phyloP scores from a whole-genome alignment of 2,113 vertebrate genomes.

The human (Homo sapiens) region DNA sequence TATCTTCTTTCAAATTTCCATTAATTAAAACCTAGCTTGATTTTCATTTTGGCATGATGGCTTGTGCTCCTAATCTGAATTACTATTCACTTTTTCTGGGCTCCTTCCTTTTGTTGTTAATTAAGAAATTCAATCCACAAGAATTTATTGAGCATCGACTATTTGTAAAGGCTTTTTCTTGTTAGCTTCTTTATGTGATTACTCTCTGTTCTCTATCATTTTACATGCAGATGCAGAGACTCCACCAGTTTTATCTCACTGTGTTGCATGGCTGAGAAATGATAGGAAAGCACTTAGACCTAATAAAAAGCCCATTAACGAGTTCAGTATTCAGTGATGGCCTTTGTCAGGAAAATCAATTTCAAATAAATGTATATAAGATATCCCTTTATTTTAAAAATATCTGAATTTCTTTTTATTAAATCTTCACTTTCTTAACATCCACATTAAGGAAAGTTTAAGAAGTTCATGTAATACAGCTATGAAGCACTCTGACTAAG shows the following conservation, averaged over 20 bases:
- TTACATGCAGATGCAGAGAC: not conserved
- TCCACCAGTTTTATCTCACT: not conserved
- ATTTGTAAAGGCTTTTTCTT: not conserved
- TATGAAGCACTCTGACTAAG: not conserved
- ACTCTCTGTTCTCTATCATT: not conserved
- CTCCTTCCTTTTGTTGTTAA: not conserved
- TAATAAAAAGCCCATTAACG: not conserved
- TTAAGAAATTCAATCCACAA: not conserved
- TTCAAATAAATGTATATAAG: not conserved
- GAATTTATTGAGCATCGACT: not conserved
- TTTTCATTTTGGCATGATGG: not conserved
- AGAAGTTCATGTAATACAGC: not conserved
- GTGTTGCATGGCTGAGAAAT: not conserved
- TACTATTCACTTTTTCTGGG: not conserved
- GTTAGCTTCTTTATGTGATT: not conserved
- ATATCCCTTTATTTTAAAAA: not conserved
- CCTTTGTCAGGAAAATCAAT: not conserved
- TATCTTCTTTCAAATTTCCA: not conserved
- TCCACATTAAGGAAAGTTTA: not conserved
- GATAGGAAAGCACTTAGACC: not conserved
- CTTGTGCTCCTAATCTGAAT: not conserved
- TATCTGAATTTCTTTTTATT: not conserved
- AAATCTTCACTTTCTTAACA: slow-evolving; percentile 5
- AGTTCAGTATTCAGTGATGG: not conserved
- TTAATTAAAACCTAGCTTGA: not conserved